These are phyloP conservation scores for Kryptolebias ocellatus DNA, from an alignment of 2,797 vertebrate genomes.

Conservation along the genomic window DNA sequence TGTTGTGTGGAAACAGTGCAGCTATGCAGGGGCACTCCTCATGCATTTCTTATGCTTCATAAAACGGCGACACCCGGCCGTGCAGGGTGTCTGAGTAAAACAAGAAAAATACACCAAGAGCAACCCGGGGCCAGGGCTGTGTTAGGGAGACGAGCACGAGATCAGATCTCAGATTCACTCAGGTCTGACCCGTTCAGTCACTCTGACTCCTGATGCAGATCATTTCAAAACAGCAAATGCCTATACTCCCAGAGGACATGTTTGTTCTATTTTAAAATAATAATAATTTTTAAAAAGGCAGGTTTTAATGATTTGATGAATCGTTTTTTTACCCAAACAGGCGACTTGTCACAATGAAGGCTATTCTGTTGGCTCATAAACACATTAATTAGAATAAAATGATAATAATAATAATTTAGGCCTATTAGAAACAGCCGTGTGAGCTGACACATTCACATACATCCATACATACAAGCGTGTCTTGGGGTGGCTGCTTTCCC, in stretches of 20 bases:
- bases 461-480: no score
- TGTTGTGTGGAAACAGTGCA: conserved; percentile 18
- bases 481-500: conserved; percentile 41
- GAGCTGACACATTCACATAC: conserved; percentile 4
- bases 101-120: no score
- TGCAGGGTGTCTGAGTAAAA: conserved; percentile 4
- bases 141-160: no score
- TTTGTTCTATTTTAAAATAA: no score
- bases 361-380: not conserved
- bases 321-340: no score
- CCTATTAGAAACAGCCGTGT: not conserved
- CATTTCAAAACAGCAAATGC: not conserved
- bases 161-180: not conserved
- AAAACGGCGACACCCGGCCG: conserved; percentile 22
- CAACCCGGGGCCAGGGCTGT: no score
- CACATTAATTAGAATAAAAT: not conserved
- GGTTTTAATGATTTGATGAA: no score
- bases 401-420: not conserved
- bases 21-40: conserved; percentile 13
- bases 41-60: conserved; percentile 31
- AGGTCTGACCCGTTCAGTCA: not conserved
- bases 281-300: no score
- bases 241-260: no score
- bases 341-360: no score
- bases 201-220: not conserved